Evolutionary conservation across 2,797 vertebrate species (phyloP).

Genomic region (Gallinago stenura): DNA sequence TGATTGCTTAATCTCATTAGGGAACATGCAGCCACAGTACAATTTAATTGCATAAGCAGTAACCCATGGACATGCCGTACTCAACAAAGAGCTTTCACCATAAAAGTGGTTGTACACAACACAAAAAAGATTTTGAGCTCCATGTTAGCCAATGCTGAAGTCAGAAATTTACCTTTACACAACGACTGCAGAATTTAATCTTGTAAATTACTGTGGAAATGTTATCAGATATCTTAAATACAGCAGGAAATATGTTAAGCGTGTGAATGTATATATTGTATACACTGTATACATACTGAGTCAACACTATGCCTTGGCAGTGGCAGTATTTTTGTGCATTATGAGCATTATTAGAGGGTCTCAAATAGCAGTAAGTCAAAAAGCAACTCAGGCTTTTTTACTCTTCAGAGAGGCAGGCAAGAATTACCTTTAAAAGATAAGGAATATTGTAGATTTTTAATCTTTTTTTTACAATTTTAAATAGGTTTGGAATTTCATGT

Average conservation of each 20-base stretch:
- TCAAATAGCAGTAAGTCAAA: background rate
- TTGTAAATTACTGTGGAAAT: background rate
- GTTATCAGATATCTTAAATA: background rate
- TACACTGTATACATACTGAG: too few species aligned
- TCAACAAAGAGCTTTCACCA: background rate
- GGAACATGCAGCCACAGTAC: slow-evolving; percentile 49
- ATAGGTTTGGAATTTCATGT: background rate
- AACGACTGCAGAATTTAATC: background rate
- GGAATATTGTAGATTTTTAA: background rate
- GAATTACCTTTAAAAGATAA: background rate
- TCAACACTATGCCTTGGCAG: background rate
- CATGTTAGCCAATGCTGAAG: background rate
- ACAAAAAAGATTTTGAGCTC: background rate
- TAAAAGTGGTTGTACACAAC: background rate
- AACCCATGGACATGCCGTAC: slow-evolving; percentile 18
- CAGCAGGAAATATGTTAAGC: background rate
- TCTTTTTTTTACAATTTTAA: background rate
- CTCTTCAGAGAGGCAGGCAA: background rate
- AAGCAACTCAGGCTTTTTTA: background rate
- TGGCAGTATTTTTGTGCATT: background rate
- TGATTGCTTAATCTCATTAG: slow-evolving; percentile 71
- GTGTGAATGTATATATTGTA: background rate
- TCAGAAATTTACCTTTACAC: background rate
- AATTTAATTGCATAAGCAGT: slow-evolving; percentile 61
- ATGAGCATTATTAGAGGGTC: background rate